Evolutionary conservation across 2,797 vertebrate species (phyloP).

Genomic region (Gymnopithys bicolor): DNA sequence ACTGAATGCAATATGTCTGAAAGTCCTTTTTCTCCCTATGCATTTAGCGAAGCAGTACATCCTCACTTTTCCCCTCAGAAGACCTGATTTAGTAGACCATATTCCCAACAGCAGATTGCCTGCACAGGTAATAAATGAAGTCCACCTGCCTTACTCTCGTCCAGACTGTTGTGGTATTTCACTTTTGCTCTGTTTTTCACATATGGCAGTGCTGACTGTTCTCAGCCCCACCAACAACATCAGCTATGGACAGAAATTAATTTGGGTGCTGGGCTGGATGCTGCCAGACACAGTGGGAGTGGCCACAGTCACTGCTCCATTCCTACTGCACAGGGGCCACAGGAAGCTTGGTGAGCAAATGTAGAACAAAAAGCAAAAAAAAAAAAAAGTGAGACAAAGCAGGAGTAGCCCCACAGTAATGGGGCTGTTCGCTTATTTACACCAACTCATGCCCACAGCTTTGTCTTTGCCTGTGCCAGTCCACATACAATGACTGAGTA

Average conservation of each 20-base stretch:
- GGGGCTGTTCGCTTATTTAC: accelerated
- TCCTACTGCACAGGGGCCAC: neutral
- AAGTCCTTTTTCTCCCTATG: neutral
- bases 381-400: neutral
- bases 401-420: neutral
- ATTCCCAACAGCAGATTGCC: neutral
- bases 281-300: accelerated
- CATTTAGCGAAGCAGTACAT: neutral
- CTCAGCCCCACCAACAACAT: neutral
- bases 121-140: neutral
- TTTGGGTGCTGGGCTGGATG: neutral
- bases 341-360: neutral
- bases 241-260: neutral
- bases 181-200: neutral
- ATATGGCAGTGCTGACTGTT: neutral
- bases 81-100: neutral
- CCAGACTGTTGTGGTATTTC: neutral
- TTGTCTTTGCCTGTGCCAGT: neutral
- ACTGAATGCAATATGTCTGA: neutral
- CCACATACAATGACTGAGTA: neutral
- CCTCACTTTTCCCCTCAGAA: neutral
- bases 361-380: neutral
- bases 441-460: neutral
- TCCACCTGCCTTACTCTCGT: neutral
- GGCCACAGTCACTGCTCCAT: neutral